Conservation (phyloP, 2,797 vertebrate genomes). For the Fratercula arctica region DNA sequence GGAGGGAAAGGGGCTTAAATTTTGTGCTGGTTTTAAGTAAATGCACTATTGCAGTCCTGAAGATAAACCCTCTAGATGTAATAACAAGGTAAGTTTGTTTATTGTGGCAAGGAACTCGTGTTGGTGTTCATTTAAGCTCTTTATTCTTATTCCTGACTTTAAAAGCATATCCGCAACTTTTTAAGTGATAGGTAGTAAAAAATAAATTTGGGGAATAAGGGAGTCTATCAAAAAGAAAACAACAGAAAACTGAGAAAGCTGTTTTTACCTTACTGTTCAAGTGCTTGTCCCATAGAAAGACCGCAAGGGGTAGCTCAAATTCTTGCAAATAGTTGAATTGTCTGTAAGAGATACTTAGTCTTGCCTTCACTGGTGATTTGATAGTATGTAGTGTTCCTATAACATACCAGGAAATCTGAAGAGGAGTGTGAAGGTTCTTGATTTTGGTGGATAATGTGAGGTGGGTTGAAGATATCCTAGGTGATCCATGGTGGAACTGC, state of each 20-base stretch:
- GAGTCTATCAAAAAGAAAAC: neutral
- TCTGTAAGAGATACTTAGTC: neutral
- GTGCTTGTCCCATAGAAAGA: neutral
- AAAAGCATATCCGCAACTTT: neutral
- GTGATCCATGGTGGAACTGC: neutral
- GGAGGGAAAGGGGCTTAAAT: neutral
- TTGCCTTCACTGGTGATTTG: neutral
- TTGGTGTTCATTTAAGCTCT: neutral
- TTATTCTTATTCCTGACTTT: neutral
- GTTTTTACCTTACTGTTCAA: neutral
- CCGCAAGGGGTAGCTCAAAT: neutral
- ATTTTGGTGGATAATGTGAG: neutral
- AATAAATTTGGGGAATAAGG: neutral
- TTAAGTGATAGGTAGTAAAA: neutral
- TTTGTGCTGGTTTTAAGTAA: neutral
- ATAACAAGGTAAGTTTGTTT: slow-evolving; percentile 39
- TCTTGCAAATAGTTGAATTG: neutral
- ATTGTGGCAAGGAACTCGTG: neutral
- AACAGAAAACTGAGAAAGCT: neutral
- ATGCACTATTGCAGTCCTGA: neutral
- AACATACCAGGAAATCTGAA: neutral
- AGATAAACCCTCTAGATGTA: neutral
- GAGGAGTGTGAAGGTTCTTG: neutral
- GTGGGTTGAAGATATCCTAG: neutral
- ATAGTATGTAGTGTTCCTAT: neutral